Conservation (phyloP, 2,113 vertebrate genomes). For the Istiophorus platypterus region DNA sequence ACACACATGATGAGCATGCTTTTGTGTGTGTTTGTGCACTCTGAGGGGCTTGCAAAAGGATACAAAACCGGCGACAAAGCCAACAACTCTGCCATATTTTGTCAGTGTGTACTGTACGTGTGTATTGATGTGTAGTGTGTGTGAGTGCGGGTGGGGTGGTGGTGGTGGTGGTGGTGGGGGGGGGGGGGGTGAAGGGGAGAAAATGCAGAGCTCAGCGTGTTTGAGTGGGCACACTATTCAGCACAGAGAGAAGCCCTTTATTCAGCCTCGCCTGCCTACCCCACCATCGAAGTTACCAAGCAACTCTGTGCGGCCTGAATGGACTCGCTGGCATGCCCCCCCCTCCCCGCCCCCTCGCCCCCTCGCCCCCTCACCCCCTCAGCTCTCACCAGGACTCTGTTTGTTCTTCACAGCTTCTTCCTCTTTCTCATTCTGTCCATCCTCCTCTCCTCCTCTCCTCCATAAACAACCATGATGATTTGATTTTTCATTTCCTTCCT, state of each 20-base stretch:
- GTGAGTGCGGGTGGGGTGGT: slow-evolving; percentile 10
- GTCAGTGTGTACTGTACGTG: slow-evolving; percentile 29
- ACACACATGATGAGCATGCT: neutral
- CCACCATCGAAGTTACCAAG: slow-evolving; percentile 78
- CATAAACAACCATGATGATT: slow-evolving; percentile 3
- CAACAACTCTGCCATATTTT: slow-evolving; percentile 32
- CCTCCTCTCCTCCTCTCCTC: slow-evolving; percentile 53
- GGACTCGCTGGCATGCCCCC: slow-evolving; percentile 65
- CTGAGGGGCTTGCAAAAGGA: neutral
- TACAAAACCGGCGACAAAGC: slow-evolving; percentile 11
- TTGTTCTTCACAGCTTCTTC: slow-evolving; percentile 70
- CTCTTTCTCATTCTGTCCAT: slow-evolving; percentile 65
- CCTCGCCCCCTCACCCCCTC: neutral
- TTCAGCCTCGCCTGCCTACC: slow-evolving; percentile 75
- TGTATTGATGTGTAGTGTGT: slow-evolving; percentile 43
- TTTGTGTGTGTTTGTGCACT: neutral
- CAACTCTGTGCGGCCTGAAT: slow-evolving; percentile 76
- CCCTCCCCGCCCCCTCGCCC: neutral
- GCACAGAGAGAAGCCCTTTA: slow-evolving; percentile 80
- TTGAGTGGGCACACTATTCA: slow-evolving; percentile 79
- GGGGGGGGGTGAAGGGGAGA: slow-evolving; percentile 25
- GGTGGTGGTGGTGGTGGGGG: too few relatives aligned
- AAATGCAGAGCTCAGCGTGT: slow-evolving; percentile 80
- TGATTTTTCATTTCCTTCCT: slow-evolving; percentile 4
- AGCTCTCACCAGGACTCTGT: slow-evolving; percentile 28